These are phyloP conservation scores for Hymenopus coronatus DNA, from an alignment of 2,888 invertebrate species.

Conservation along the genomic window DNA sequence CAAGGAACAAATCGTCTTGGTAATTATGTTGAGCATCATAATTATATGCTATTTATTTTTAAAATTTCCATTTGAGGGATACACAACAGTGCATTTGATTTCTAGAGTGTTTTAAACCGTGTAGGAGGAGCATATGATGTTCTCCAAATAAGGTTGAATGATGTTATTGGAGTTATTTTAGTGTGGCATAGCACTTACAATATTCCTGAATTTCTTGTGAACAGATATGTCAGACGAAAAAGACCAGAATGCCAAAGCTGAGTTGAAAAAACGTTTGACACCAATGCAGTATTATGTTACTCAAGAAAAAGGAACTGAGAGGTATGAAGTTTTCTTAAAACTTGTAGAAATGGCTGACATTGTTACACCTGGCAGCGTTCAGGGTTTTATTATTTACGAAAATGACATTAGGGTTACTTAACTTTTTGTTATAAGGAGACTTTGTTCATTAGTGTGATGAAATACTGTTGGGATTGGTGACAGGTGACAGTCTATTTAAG, in stretches of 20 bases:
- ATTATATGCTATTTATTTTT: background rate
- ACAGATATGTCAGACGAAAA: conserved; percentile 21
- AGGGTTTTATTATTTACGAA: background rate
- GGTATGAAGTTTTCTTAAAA: background rate
- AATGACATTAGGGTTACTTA: too few relatives aligned
- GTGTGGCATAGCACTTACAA: background rate
- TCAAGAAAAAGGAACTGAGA: conserved; percentile 91
- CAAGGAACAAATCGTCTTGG: background rate
- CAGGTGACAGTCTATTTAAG: too few relatives aligned
- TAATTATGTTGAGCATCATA: background rate
- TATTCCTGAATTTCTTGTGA: background rate
- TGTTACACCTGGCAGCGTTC: background rate
- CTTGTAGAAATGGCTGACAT: background rate
- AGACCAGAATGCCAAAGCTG: conserved; percentile 58
- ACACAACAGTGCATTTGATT: background rate
- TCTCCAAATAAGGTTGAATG: background rate
- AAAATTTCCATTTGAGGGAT: background rate
- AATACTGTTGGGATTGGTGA: too few relatives aligned
- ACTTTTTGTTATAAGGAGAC: too few relatives aligned
- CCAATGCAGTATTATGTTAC: conserved; percentile 93
- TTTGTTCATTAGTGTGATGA: too few relatives aligned
- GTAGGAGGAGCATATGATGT: background rate
- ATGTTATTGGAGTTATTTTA: background rate
- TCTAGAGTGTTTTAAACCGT: background rate
- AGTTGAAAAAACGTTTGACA: conserved; percentile 79